Evolutionary conservation across 2,888 invertebrate species (phyloP), one percentile per base, ranked within the genome.

Genomic region (Nyleta sp.): DNA sequence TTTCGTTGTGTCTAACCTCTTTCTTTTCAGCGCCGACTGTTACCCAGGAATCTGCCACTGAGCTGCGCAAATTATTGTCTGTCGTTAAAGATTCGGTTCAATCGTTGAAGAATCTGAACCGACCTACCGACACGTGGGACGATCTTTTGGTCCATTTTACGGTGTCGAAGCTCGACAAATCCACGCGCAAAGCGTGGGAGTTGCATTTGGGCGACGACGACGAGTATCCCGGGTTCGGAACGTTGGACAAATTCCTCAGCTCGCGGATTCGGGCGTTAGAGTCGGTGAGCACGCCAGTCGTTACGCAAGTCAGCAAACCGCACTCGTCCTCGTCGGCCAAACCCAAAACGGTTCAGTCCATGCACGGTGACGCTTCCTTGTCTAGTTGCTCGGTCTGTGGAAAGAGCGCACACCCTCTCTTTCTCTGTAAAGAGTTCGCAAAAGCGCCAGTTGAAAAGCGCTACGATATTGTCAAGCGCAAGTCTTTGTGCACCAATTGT

Each of bases 141-240:
- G 50, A 50, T 8, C 6, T 50, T 2, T n/a, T 31, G 1, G 31
- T 50, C 1, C 13, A 50, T 15, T 31, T 28, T 13, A 7, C 13
- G 1, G 31, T 50, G 6, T 50, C 50, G 5, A 20, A 22, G 2
- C 50, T 50, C 8, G 50, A 50, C 17, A 15, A 31, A 28, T 8
- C 15, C 4, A 50, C 50, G 2, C 31, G 50, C 15, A 50, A 50
- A 8, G 50, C 50, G 7, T 35, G 53, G 35, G 53, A 53, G n/a
- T 35, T 53, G 8, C 4, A 4, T 35, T 11, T 52, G 8, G 50
- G 50, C 7, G 33, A n/a, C 8, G 15, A 15, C 0, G 2, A 31
- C 8, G 35, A 17, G 3, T 53, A 35, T 53, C 33, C 53, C 28
- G 13, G 3, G 15, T 42, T 13, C n/a, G 15, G 2, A 2, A 3